These are phyloP conservation scores for Drosophila willistoni DNA, from an alignment of 1,140 invertebrate genomes.

Conservation along the genomic window DNA sequence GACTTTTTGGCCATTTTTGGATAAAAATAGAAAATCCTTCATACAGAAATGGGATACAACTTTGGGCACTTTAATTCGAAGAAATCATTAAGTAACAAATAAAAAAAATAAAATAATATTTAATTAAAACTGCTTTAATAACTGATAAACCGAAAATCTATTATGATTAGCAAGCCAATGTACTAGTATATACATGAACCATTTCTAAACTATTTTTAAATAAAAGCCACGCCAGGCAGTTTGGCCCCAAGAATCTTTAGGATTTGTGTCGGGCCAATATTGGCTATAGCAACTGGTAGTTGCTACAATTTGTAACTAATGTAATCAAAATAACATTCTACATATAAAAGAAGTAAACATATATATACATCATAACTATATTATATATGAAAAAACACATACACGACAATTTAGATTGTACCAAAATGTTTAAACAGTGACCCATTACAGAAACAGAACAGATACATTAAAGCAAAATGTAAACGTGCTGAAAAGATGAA, in stretches of 20 bases:
- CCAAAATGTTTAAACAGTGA: constrained; percentile 45
- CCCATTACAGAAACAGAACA: constrained; percentile 1
- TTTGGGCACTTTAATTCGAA: not conserved
- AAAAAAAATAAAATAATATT: not conserved
- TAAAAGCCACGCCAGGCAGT: constrained; percentile 43
- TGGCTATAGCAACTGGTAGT: constrained; percentile 33
- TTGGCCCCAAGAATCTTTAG: constrained; percentile 26
- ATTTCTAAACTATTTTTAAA: constrained; percentile 53
- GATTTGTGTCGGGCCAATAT: not conserved
- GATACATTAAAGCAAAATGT: constrained; percentile 55
- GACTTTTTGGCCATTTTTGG: too few species aligned
- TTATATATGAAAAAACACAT: constrained; percentile 18
- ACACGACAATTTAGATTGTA: constrained; percentile 58
- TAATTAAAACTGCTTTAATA: constrained; percentile 70
- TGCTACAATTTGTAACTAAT: constrained; percentile 60
- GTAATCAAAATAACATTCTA: constrained; percentile 69
- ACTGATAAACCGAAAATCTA: constrained; percentile 46
- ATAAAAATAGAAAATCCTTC: too few species aligned
- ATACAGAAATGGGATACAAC: too few species aligned
- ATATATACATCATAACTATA: constrained; percentile 30
- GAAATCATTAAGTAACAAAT: constrained; percentile 3
- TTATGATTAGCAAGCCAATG: constrained; percentile 50
- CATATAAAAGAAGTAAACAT: constrained; percentile 51
- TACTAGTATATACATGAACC: constrained; percentile 23
- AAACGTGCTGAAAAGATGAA: constrained; percentile 52